phyloP scores from a whole-genome alignment of 23 tunicate genomes.

The Trididemnum miniatum region DNA sequence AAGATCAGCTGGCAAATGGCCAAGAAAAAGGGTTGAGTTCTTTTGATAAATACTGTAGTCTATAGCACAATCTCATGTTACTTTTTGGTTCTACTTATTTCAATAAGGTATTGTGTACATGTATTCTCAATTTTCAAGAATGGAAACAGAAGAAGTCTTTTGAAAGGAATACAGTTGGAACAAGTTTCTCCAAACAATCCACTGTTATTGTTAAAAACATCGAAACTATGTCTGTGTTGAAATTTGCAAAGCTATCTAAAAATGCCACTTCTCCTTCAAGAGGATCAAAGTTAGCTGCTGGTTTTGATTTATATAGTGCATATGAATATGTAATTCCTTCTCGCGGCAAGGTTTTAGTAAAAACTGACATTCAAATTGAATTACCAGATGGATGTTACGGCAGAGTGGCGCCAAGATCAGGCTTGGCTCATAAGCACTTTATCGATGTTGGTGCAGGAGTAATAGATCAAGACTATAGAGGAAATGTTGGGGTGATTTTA shows the following conservation, averaged over 20 bases:
- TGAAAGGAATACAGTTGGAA: conserved; percentile 33
- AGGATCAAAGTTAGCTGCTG: conserved; percentile 91
- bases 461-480: conserved; percentile 94
- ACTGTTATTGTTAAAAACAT: background rate
- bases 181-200: background rate
- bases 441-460: conserved; percentile 99
- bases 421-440: conserved; percentile 85
- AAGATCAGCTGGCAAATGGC: no score
- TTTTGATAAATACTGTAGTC: no score
- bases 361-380: conserved; percentile 89
- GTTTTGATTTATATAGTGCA: conserved; percentile 95
- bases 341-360: conserved; percentile 62
- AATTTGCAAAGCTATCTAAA: conserved; percentile 71
- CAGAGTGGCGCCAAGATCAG: conserved; percentile 95
- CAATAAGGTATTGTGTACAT: no score
- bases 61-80: no score
- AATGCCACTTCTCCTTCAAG: conserved; percentile 88
- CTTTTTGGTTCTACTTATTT: no score
- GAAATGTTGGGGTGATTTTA: conserved; percentile 87
- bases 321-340: conserved; percentile 61
- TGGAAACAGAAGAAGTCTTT: conserved; percentile 5
- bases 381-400: conserved; percentile 96
- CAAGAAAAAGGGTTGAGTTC: no score
- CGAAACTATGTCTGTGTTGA: conserved; percentile 6
- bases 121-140: no score